A percentile compares a stretch with the other conserved stretches of the same genome.
Evolutionary conservation across 2,797 vertebrate species (phyloP).

Genomic region (Limnodromus scolopaceus): DNA sequence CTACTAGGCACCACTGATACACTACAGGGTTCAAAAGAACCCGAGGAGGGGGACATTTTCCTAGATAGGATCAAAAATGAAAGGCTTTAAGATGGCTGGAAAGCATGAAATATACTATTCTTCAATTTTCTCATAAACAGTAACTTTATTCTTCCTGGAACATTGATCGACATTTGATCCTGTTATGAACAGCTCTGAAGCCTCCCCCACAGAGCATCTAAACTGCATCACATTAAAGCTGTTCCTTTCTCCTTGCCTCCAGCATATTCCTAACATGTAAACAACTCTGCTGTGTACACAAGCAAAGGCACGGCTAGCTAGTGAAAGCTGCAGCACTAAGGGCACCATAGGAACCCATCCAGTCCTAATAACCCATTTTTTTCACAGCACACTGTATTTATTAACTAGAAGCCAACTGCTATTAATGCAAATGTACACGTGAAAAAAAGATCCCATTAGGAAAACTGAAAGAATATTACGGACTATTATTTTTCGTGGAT

Average conservation of each 20-base stretch:
- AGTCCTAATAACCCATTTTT: constrained; percentile 10
- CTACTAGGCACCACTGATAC: background rate
- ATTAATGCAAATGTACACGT: background rate
- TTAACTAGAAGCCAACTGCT: background rate
- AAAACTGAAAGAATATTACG: background rate
- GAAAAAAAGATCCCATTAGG: constrained; percentile 6
- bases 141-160: background rate
- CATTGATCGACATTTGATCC: constrained; percentile 11
- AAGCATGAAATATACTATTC: background rate
- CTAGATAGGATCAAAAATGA: background rate
- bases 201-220: constrained; percentile 49
- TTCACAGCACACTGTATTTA: constrained; percentile 23
- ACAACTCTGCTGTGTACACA: constrained; percentile 35
- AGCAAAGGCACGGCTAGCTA: constrained; percentile 24
- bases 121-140: background rate
- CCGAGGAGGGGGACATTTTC: background rate
- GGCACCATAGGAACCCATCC: background rate
- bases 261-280: constrained; percentile 59
- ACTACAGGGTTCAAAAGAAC: background rate
- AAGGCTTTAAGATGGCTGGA: background rate
- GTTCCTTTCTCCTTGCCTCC: constrained; percentile 69
- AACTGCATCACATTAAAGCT: constrained; percentile 36
- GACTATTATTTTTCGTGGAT: background rate
- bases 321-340: constrained; percentile 31
- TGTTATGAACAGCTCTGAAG: background rate